Base-by-base conservation (phyloP, 1,140 invertebrate genomes). In the Hylaeus volcanicus region DNA sequence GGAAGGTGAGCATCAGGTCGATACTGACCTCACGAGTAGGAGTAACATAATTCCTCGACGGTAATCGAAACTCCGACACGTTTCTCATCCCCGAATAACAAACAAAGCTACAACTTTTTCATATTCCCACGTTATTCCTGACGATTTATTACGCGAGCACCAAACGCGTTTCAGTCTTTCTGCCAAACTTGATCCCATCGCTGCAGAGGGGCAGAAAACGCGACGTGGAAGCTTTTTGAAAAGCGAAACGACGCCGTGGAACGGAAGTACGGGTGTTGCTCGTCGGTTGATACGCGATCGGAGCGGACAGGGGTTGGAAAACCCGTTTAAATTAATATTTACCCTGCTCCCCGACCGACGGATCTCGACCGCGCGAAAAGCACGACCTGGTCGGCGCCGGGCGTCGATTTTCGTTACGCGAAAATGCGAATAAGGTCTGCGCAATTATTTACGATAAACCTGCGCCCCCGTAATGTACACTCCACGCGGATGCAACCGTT, bases 301-400 rank as follows among this genome's bases (percentile, higher is more conserved):
- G 61, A 3, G 8, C 5, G 53, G n/a, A 39, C 41, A 45, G 70
- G 81, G 79, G 79, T 61, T 69, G 72, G 58, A 53, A 86, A 86
- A 83, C 72, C 83, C 83, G 88, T 91, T 91, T 90, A 88, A 92
- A 92, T 92, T 92, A 92, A 92, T 92, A 92, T 92, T 92, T 91
- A 85, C 84, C 83, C 72, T 84, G 78, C 82, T 58, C 39, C 60
- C 58, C 73, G 72, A 83, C 69, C 82, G 81, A 72, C 68, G 68
- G 55, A 8, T 79, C 68, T 14, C 70, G 58, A 76, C 41, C 61
- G 71, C 41, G n/a, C 37, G 82, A 60, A 41, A 81, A 64, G 15
- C 77, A 64, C 80, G 15, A 26, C n/a, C 48, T 53, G 56, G 9
- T 55, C 26, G 61, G 61, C 15, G 9, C 14, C 11, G 63, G 12